A percentile compares a stretch with the other conserved stretches of the same genome.
Evolutionary conservation across 2,113 vertebrate species (phyloP).

Genomic region (Lathamus discolor): DNA sequence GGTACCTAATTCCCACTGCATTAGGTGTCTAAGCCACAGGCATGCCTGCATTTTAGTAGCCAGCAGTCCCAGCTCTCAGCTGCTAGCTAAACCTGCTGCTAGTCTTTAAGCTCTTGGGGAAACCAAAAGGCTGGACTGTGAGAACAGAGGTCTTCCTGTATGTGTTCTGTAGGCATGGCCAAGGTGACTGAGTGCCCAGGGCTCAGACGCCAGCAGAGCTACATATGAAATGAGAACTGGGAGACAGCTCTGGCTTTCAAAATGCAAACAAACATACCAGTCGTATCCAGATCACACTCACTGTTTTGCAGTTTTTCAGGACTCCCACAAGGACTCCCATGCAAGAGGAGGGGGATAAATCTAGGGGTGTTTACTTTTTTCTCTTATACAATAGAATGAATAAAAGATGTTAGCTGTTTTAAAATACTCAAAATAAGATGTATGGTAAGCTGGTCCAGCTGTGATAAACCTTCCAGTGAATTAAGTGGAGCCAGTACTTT

Average conservation of each 20-base stretch:
- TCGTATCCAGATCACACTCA: neutral
- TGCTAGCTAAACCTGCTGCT: neutral
- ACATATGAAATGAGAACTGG: neutral
- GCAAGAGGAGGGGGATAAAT: neutral
- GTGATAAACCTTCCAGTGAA: neutral
- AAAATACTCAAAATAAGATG: neutral
- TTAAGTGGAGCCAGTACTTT: neutral
- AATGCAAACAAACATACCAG: neutral
- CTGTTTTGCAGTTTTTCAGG: neutral
- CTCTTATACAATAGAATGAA: neutral
- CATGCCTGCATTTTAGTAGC: neutral
- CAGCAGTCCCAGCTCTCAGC: neutral
- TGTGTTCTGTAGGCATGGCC: neutral
- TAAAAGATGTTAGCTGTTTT: neutral
- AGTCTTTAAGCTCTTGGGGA: neutral
- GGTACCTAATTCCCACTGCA: neutral
- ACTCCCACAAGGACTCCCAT: neutral
- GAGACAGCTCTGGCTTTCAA: neutral
- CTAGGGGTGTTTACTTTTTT: neutral
- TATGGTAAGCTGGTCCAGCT: neutral
- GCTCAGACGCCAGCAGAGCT: neutral
- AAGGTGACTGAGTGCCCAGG: neutral
- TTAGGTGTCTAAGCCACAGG: neutral
- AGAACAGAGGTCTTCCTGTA: neutral
- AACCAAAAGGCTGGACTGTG: neutral